phyloP scores from a whole-genome alignment of 2,888 invertebrate species.

The Lacanobia wlatinum region DNA sequence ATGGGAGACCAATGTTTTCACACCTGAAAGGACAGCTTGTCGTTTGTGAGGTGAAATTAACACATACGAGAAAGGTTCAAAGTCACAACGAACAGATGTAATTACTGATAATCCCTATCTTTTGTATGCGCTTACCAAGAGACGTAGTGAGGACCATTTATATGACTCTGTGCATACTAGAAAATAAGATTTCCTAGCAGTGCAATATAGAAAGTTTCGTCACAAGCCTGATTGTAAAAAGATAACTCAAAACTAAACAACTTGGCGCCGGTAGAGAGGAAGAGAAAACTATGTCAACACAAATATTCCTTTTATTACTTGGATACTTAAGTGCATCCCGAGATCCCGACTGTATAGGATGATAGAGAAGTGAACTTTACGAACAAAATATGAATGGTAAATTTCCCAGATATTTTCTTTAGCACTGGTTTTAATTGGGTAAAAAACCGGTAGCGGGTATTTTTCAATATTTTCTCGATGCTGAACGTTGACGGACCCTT shows the following conservation, averaged over 20 bases:
- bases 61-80: neutral
- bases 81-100: no score
- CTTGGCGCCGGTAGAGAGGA: neutral
- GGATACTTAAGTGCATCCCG: neutral
- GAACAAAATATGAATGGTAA: neutral
- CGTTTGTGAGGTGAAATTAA: neutral
- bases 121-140: neutral
- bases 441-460: no score
- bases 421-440: no score
- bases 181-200: neutral
- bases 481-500: no score
- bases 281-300: neutral
- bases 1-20: slow-evolving; percentile 16
- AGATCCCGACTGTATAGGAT: neutral
- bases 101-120: neutral
- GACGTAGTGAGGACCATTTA: neutral
- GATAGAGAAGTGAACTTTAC: no score
- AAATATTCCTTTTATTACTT: neutral
- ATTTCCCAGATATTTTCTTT: neutral
- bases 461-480: no score
- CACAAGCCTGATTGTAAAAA: no score
- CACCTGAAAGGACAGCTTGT: slow-evolving; percentile 9
- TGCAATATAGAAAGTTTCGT: no score
- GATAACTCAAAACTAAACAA: no score
- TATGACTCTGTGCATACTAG: neutral